Conservation (phyloP, 2,113 vertebrate species). For the Podarcis raffonei region DNA sequence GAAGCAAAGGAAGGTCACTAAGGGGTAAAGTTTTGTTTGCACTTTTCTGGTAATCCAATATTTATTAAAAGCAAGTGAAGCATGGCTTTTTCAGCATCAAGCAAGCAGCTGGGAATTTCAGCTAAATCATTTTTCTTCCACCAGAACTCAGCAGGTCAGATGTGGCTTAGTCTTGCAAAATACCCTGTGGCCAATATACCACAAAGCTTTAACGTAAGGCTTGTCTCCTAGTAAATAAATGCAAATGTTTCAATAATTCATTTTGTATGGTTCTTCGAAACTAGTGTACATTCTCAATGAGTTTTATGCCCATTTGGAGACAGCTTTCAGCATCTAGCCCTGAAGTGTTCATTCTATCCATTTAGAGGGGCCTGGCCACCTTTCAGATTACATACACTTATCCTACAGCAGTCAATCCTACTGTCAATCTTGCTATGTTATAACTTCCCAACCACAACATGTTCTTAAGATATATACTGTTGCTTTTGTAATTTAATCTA, state of each 20-base stretch:
- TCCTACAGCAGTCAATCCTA: too few species aligned
- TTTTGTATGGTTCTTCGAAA: neutral
- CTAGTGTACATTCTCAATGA: too few species aligned
- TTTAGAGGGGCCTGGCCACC: neutral
- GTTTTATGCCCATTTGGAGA: neutral
- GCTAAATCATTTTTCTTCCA: conserved; percentile 28
- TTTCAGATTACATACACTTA: too few species aligned
- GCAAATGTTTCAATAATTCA: conserved; percentile 21
- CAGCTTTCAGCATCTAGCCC: neutral
- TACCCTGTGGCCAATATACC: conserved; percentile 20
- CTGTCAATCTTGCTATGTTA: too few species aligned
- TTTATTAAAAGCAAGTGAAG: conserved; percentile 42
- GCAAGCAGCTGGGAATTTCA: neutral
- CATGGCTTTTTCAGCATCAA: neutral
- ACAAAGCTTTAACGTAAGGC: conserved; percentile 14
- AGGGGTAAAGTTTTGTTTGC: neutral
- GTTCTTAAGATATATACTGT: too few species aligned
- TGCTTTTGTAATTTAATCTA: too few species aligned
- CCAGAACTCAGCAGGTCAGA: conserved; percentile 33
- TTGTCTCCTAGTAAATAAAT: conserved; percentile 30
- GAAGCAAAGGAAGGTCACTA: rapidly evolving
- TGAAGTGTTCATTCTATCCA: neutral
- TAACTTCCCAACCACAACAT: too few species aligned
- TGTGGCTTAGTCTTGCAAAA: conserved; percentile 34
- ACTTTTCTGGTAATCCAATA: conserved; percentile 32